A percentile compares a stretch with the other conserved stretches of the same genome.
These are phyloP conservation scores for Petrosia ficiformis DNA, from an alignment of 37 sponge, comb jelly and placozoan genomes.

Conservation along the genomic window DNA sequence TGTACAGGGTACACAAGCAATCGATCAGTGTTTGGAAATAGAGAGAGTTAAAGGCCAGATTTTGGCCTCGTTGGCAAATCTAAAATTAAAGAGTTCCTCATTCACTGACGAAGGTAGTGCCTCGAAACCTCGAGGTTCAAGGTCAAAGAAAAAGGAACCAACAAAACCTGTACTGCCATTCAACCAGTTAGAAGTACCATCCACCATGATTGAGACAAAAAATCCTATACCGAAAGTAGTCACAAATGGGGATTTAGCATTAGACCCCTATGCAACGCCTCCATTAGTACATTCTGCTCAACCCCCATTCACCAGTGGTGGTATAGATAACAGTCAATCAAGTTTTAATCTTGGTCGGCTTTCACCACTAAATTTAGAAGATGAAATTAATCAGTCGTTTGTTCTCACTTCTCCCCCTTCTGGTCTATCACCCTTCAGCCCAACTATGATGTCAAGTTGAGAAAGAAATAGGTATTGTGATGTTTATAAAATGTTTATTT, in stretches of 20 bases:
- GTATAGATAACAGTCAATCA: neutral
- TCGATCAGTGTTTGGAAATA: slow-evolving; percentile 70
- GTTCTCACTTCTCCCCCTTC: no score
- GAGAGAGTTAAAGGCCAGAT: slow-evolving; percentile 69
- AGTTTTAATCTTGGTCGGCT: neutral
- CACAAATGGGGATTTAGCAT: neutral
- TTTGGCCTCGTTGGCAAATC: neutral
- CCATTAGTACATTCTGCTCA: neutral
- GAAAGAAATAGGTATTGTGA: no score
- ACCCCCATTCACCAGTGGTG: neutral
- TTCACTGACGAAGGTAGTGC: neutral
- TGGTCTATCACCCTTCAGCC: no score
- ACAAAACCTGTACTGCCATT: slow-evolving; percentile 18
- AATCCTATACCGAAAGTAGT: neutral
- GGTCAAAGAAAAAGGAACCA: slow-evolving; percentile 23
- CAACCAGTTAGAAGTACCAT: slow-evolving; percentile 31
- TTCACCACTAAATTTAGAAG: slow-evolving; percentile 19
- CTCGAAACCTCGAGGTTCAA: neutral
- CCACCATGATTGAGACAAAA: neutral
- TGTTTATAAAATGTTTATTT: no score
- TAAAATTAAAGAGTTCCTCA: neutral
- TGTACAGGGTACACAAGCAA: slow-evolving; percentile 69
- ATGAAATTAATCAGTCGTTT: slow-evolving; percentile 4
- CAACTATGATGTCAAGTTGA: no score
- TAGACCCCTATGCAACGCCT: neutral